Percentiles rank a stretch among this genome's conserved stretches.
These are phyloP conservation scores for Aviceda subcristata DNA, from an alignment of 2,113 vertebrate species.

Conservation along the genomic window DNA sequence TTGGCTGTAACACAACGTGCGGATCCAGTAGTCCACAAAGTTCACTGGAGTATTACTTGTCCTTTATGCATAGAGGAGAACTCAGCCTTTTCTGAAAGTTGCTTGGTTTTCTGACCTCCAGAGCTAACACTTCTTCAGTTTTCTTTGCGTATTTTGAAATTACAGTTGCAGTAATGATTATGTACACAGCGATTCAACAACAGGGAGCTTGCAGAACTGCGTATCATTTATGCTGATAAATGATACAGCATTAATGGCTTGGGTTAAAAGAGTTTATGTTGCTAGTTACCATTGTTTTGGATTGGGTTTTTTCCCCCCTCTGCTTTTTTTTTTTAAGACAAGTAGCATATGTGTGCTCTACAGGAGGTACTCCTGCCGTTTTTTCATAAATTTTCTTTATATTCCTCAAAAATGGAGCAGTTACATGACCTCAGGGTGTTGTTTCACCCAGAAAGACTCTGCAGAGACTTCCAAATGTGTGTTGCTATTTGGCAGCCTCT, in stretches of 20 bases:
- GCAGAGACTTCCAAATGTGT: not conserved
- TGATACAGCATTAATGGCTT: not conserved
- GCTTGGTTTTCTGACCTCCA: not conserved
- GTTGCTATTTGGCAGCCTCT: slow-evolving; percentile 9
- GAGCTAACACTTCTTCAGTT: not conserved
- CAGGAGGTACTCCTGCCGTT: not conserved
- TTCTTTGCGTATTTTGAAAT: not conserved
- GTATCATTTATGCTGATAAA: not conserved
- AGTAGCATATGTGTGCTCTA: not conserved
- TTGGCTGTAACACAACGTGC: not conserved
- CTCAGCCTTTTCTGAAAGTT: not conserved
- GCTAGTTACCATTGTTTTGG: not conserved
- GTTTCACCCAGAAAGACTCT: not conserved
- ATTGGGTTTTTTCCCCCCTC: accelerated
- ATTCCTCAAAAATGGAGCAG: slow-evolving; percentile 15
- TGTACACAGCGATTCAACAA: not conserved
- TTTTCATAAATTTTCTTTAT: not conserved
- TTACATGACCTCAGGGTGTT: not conserved
- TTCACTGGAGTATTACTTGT: not conserved
- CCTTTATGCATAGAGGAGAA: not conserved
- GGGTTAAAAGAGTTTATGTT: not conserved
- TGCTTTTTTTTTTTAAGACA: not conserved
- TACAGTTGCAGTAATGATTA: not conserved
- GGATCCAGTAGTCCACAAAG: not conserved
- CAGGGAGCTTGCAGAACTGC: not conserved